Percentiles rank a stretch among this genome's conserved stretches.
Conservation (phyloP, 2,113 vertebrate genomes). For the Psittacus erithacus region DNA sequence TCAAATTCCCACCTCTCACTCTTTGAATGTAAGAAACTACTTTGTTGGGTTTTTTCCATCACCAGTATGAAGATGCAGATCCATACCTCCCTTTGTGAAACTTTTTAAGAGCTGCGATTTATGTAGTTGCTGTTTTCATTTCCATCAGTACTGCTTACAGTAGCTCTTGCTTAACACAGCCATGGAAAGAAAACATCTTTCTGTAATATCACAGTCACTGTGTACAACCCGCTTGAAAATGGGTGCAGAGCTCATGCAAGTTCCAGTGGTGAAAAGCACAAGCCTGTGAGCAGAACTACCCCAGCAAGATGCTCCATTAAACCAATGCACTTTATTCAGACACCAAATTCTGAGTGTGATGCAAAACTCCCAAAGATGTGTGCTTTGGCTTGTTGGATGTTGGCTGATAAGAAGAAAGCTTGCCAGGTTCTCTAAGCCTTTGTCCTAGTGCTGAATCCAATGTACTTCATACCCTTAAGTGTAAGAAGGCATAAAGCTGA, state of each 20-base stretch:
- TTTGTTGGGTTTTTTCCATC: background rate
- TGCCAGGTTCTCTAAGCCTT: background rate
- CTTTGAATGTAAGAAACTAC: background rate
- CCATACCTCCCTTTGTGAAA: background rate
- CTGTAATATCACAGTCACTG: background rate
- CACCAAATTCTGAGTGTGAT: fast-evolving
- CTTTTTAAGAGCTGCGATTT: background rate
- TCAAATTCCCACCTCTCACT: background rate
- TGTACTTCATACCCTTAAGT: background rate
- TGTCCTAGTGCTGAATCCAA: background rate
- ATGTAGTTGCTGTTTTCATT: background rate
- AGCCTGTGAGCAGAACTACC: background rate
- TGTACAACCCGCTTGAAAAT: background rate
- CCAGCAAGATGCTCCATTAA: background rate
- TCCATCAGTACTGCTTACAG: background rate
- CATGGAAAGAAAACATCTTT: background rate
- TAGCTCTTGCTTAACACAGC: background rate
- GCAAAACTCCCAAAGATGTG: background rate
- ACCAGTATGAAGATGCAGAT: background rate
- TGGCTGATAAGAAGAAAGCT: background rate
- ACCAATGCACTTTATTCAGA: background rate
- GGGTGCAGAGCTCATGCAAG: background rate
- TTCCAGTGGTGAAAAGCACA: background rate
- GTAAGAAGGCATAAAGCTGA: background rate
- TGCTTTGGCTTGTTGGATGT: background rate